These are phyloP conservation scores for Chiloscyllium punctatum DNA, from an alignment of 2,797 vertebrate genomes.

Conservation along the genomic window DNA sequence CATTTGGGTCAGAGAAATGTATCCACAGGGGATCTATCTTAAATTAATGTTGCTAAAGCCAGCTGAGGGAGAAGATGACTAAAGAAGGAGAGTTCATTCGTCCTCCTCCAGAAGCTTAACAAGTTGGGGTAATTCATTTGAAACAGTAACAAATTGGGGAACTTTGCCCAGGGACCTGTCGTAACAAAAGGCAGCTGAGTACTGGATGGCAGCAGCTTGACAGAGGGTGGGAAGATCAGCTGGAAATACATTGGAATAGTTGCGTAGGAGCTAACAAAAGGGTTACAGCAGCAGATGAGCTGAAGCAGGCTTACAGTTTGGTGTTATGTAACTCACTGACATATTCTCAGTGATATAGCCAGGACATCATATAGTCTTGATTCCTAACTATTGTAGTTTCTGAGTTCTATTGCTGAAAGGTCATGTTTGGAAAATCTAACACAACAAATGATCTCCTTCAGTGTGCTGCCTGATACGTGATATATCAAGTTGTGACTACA, in stretches of 20 bases:
- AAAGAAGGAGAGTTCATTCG: no score
- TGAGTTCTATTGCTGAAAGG: neutral
- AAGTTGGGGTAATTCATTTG: no score
- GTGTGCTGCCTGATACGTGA: neutral
- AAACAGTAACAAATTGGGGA: no score
- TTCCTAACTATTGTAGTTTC: neutral
- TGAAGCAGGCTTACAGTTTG: neutral
- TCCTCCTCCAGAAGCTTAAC: no score
- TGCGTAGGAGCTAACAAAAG: neutral
- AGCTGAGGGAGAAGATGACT: no score
- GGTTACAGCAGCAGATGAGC: neutral
- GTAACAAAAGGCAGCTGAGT: no score
- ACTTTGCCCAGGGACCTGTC: no score
- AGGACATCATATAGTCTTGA: no score
- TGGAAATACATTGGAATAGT: neutral
- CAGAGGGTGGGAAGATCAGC: neutral
- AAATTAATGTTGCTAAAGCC: no score
- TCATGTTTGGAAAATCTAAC: neutral
- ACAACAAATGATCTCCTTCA: neutral
- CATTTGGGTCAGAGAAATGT: no score
- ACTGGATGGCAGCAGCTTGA: neutral
- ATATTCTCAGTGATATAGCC: neutral
- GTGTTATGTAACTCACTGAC: neutral
- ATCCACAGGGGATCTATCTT: no score
- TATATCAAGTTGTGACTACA: neutral